A percentile compares a stretch with the other conserved stretches of the same genome.
These are phyloP conservation scores for Sarcophaga subvicina DNA, from an alignment of 2,888 invertebrate genomes.

Conservation along the genomic window DNA sequence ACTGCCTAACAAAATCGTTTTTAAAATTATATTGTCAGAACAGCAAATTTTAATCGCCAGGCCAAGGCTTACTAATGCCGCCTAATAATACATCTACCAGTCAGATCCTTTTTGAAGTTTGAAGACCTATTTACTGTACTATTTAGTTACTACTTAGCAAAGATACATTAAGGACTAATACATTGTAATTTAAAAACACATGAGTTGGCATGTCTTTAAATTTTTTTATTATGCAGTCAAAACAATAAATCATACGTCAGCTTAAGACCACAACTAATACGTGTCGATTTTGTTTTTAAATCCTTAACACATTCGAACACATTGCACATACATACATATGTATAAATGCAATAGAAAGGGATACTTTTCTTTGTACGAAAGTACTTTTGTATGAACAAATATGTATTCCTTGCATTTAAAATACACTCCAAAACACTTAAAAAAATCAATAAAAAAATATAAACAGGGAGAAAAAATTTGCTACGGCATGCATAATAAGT, in stretches of 20 bases:
- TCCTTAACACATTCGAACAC: conserved; percentile 4
- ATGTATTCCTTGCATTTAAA: conserved; percentile 60
- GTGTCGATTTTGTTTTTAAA: conserved; percentile 10
- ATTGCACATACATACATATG: neutral
- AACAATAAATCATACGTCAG: neutral
- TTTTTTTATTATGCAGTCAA: neutral
- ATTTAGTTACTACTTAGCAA: too few species aligned
- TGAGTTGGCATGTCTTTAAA: neutral
- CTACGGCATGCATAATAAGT: conserved; percentile 72
- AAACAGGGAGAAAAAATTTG: conserved; percentile 39
- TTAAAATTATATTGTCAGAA: too few species aligned
- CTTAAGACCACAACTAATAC: neutral
- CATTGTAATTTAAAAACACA: too few species aligned
- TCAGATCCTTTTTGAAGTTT: too few species aligned
- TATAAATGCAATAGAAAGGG: conserved; percentile 16
- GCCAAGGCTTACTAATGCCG: too few species aligned
- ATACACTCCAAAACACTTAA: conserved; percentile 39
- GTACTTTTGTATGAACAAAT: conserved; percentile 72
- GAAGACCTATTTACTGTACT: too few species aligned
- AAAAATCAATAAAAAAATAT: conserved; percentile 15
- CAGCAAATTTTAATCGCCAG: too few species aligned
- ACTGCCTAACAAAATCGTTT: too few species aligned
- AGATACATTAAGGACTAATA: too few species aligned
- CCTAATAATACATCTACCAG: too few species aligned
- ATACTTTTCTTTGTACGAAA: conserved; percentile 65